Evolutionary conservation across 2,888 invertebrate genomes (phyloP).

Genomic region (Azorinus chamasolen): DNA sequence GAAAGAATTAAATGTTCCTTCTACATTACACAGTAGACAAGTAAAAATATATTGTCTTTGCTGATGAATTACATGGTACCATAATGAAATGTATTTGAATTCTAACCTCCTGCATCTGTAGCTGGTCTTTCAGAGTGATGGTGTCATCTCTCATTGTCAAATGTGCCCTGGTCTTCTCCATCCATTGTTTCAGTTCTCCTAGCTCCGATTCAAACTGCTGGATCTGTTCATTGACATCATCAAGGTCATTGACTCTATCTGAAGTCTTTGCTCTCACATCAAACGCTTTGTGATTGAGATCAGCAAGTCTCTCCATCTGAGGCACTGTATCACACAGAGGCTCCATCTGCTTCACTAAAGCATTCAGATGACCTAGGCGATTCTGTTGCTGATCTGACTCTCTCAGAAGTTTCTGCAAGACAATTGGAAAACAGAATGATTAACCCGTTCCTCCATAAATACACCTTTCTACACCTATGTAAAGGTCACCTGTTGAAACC

Average conservation of each 20-base stretch:
- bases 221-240: constrained; percentile 98
- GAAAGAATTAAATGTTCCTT: too few relatives aligned
- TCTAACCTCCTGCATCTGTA: constrained; percentile 76
- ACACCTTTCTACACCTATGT: too few relatives aligned
- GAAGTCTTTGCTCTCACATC: constrained; percentile 65
- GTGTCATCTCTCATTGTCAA: constrained; percentile 77
- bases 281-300: constrained; percentile 70
- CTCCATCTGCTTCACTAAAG: constrained; percentile 76
- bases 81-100: neutral
- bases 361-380: constrained; percentile 71
- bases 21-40: too few relatives aligned
- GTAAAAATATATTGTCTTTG: too few relatives aligned
- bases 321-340: constrained; percentile 72
- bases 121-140: constrained; percentile 75
- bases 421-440: neutral
- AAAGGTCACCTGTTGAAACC: too few relatives aligned
- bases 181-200: constrained; percentile 95
- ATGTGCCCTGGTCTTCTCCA: constrained; percentile 92
- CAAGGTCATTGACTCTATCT: constrained; percentile 90
- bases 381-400: constrained; percentile 75
- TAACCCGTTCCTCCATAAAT: too few relatives aligned
- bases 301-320: constrained; percentile 66
- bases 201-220: constrained; percentile 98
- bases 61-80: too few relatives aligned
- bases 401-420: constrained; percentile 71